Percentiles rank a stretch among this genome's conserved stretches.
These are phyloP conservation scores for Polypedilum pembai DNA, from an alignment of 1,140 invertebrate species.

Conservation along the genomic window DNA sequence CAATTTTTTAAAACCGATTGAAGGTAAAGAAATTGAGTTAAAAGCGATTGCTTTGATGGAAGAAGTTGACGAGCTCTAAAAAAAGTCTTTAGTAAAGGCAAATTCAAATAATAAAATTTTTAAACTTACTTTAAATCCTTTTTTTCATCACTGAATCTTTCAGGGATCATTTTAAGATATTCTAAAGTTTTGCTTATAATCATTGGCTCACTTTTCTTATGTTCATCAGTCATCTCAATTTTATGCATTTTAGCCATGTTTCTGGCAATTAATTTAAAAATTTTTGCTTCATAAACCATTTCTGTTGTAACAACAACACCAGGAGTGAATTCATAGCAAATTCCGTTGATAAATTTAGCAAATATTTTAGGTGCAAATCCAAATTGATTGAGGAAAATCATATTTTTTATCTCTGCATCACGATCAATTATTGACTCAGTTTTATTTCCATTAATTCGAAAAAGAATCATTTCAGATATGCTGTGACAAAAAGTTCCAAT, in stretches of 20 bases:
- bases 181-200: conserved; percentile 69
- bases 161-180: conserved; percentile 66
- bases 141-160: conserved; percentile 50
- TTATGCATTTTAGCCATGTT: conserved; percentile 77
- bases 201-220: conserved; percentile 48
- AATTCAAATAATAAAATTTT: too few relatives aligned
- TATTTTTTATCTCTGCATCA: conserved; percentile 69
- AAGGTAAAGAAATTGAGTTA: conserved; percentile 60
- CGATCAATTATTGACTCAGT: conserved; percentile 90
- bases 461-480: conserved; percentile 66
- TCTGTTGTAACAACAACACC: conserved; percentile 69
- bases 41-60: conserved; percentile 43
- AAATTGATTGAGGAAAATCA: conserved; percentile 58
- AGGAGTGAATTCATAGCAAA: conserved; percentile 85
- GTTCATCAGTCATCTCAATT: conserved; percentile 43
- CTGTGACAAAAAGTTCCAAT: conserved; percentile 60
- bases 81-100: neutral
- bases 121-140: conserved; percentile 57
- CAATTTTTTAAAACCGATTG: conserved; percentile 56
- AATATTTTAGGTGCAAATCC: conserved; percentile 79
- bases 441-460: conserved; percentile 88
- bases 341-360: conserved; percentile 88
- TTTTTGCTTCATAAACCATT: conserved; percentile 57
- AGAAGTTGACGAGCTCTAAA: conserved; percentile 30
- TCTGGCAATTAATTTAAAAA: conserved; percentile 67